Conservation (phyloP, 2,113 vertebrate genomes). For the Pogona vitticeps region DNA sequence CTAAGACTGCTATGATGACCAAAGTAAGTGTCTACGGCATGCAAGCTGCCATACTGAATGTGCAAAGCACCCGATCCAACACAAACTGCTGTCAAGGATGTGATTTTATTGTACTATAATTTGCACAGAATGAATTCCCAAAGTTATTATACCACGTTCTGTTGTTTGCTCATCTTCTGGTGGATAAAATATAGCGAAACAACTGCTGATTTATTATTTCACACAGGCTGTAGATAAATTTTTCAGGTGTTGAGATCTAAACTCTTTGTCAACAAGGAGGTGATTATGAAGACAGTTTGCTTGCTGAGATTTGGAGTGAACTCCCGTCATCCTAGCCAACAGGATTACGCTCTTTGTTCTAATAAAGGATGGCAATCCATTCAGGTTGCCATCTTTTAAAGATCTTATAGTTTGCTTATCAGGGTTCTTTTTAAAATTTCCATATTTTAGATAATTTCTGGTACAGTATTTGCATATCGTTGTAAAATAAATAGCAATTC, state of each 20-base stretch:
- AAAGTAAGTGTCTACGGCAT: not conserved
- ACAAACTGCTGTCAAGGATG: not conserved
- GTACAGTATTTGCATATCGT: no score
- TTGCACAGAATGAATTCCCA: not conserved
- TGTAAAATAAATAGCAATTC: no score
- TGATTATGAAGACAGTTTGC: not conserved
- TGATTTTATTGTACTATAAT: not conserved
- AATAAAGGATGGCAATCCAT: not conserved
- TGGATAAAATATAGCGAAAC: not conserved
- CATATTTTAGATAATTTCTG: no score
- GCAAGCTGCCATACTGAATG: not conserved
- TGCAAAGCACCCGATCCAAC: not conserved
- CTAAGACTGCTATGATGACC: not conserved
- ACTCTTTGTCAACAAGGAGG: not conserved
- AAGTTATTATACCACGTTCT: not conserved
- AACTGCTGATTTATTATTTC: not conserved
- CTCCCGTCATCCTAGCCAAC: not conserved
- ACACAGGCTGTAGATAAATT: not conserved
- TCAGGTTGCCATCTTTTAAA: not conserved
- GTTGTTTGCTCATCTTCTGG: not conserved
- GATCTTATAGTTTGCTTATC: no score
- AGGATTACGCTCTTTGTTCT: not conserved
- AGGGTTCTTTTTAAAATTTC: no score
- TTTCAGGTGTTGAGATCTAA: not conserved
- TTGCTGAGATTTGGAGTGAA: no score